Percentiles rank a stretch among this genome's conserved stretches.
These are phyloP conservation scores for Tetramorium simillimum DNA, from an alignment of 1,140 invertebrate species.

Conservation along the genomic window DNA sequence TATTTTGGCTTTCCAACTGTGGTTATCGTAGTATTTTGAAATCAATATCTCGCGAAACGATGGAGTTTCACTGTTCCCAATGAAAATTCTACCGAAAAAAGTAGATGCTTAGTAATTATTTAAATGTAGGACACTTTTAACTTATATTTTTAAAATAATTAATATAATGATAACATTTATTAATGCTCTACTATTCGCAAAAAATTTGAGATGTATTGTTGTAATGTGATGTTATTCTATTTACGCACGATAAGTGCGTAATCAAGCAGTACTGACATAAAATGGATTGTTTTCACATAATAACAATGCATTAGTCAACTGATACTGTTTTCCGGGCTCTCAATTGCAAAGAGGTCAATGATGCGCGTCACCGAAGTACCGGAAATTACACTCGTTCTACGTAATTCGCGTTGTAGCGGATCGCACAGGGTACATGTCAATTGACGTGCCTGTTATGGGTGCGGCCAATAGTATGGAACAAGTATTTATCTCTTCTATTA, in stretches of 20 bases:
- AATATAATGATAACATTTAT: not conserved
- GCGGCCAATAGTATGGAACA: constrained; percentile 25
- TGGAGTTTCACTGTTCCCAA: not conserved
- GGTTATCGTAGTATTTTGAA: not conserved
- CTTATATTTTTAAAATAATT: not conserved
- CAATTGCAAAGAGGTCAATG: constrained; percentile 41
- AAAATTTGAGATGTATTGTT: not conserved
- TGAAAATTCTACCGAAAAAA: not conserved
- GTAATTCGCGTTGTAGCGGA: constrained; percentile 43
- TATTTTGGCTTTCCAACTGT: not conserved
- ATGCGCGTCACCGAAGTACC: constrained; percentile 25
- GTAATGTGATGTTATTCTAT: not conserved
- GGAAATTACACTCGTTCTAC: constrained; percentile 39
- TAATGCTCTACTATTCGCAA: not conserved
- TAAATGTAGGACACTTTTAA: not conserved
- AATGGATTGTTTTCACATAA: not conserved
- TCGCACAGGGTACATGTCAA: constrained; percentile 44
- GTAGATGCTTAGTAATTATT: not conserved
- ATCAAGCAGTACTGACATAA: not conserved
- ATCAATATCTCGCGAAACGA: not conserved
- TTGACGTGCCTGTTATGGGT: constrained; percentile 41
- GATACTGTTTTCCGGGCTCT: not conserved
- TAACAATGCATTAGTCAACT: not conserved
- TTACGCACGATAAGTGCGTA: not conserved
- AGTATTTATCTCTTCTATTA: constrained; percentile 48